Evolutionary conservation across 1,140 invertebrate genomes (phyloP).

Genomic region (Drosophila littoralis): DNA sequence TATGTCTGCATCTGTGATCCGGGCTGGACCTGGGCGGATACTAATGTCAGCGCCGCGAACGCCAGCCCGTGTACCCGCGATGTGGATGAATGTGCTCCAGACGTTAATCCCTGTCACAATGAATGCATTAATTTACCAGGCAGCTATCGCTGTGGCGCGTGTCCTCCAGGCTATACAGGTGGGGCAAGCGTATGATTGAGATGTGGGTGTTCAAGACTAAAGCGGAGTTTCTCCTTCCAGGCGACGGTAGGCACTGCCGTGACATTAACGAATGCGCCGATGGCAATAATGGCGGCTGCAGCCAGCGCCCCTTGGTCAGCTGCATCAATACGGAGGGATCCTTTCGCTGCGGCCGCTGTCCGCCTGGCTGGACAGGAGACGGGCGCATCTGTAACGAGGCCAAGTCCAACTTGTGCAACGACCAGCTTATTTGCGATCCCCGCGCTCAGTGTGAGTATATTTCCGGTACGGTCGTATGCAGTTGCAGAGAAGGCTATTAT

Average conservation of each 20-base stretch:
- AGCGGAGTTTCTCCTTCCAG: slow-evolving; percentile 71
- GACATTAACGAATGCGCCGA: slow-evolving; percentile 95
- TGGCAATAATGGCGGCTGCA: slow-evolving; percentile 94
- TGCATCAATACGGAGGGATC: slow-evolving; percentile 95
- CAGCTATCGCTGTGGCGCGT: slow-evolving; percentile 92
- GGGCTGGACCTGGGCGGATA: slow-evolving; percentile 92
- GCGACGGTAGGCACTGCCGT: slow-evolving; percentile 92
- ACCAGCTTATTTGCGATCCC: slow-evolving; percentile 81
- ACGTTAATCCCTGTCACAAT: slow-evolving; percentile 91
- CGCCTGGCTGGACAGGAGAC: slow-evolving; percentile 93
- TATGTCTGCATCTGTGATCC: slow-evolving; percentile 92
- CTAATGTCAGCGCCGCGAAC: slow-evolving; percentile 85
- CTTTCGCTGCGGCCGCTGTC: slow-evolving; percentile 93
- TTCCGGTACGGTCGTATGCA: slow-evolving; percentile 88
- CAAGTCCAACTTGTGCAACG: slow-evolving; percentile 59
- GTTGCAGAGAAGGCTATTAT: slow-evolving; percentile 90
- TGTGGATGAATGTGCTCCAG: slow-evolving; percentile 92
- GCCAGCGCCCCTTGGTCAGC: slow-evolving; percentile 88
- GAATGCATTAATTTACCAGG: slow-evolving; percentile 94
- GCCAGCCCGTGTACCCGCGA: slow-evolving; percentile 88
- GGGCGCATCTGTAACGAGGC: slow-evolving; percentile 86
- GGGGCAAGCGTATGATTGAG: neutral
- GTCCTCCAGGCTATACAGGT: slow-evolving; percentile 93
- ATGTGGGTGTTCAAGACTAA: neutral
- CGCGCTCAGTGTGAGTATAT: slow-evolving; percentile 91